Percentiles rank a stretch among this genome's conserved stretches.
Evolutionary conservation across 2,888 invertebrate genomes (phyloP).

Genomic region (Hydroisotoma schaefferi): DNA sequence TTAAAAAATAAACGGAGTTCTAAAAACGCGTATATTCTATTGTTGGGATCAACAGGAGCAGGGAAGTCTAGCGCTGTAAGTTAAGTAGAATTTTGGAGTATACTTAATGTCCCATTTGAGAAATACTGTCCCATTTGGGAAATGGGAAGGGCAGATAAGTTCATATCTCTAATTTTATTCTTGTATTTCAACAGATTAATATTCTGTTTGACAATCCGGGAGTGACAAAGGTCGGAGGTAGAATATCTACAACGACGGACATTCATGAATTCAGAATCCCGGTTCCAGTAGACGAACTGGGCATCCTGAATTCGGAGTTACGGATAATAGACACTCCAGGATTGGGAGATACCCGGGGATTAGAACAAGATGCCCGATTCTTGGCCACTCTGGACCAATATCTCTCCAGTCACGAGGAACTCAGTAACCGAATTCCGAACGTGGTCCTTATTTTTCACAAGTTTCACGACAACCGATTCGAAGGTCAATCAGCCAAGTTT

Average conservation of each 20-base stretch:
- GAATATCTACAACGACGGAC: slow-evolving; percentile 16
- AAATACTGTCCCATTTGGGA: no score
- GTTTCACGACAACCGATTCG: slow-evolving; percentile 30
- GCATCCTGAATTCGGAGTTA: slow-evolving; percentile 26
- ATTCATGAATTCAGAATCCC: slow-evolving; percentile 30
- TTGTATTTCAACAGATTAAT: slow-evolving; percentile 33
- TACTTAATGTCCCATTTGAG: not conserved
- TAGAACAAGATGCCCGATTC: slow-evolving; percentile 28
- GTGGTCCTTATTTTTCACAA: slow-evolving; percentile 33
- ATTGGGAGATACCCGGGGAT: slow-evolving; percentile 15
- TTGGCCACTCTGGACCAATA: slow-evolving; percentile 26
- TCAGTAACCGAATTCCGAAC: slow-evolving; percentile 27
- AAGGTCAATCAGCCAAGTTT: slow-evolving; percentile 20
- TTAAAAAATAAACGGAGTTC: slow-evolving; percentile 25
- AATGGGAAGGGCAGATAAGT: not conserved
- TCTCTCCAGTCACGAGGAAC: slow-evolving; percentile 26
- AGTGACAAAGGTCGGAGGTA: slow-evolving; percentile 22
- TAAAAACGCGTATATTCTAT: slow-evolving; percentile 31
- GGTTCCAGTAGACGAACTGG: slow-evolving; percentile 22
- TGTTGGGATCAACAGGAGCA: slow-evolving; percentile 31
- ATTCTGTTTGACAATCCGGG: slow-evolving; percentile 27
- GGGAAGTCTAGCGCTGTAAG: slow-evolving; percentile 31
- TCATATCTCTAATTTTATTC: not conserved
- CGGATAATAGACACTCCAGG: slow-evolving; percentile 25
- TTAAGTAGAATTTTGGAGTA: not conserved